Percentiles rank a stretch among this genome's conserved stretches.
Evolutionary conservation across 2,113 vertebrate genomes (phyloP).

Genomic region (Oenanthe melanoleuca): DNA sequence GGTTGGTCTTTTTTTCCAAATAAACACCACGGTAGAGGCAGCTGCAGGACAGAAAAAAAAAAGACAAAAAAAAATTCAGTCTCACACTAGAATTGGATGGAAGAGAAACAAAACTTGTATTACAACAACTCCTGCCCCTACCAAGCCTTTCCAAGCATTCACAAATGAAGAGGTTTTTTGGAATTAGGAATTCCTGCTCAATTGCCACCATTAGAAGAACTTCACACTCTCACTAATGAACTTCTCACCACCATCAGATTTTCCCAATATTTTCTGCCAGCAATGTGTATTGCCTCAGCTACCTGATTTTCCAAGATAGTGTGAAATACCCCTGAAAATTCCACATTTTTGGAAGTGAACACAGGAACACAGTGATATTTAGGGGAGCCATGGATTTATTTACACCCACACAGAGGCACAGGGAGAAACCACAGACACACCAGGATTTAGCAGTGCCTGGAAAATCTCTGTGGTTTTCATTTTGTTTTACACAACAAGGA

Average conservation of each 20-base stretch:
- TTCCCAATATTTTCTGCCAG: neutral
- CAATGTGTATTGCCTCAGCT: neutral
- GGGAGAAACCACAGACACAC: neutral
- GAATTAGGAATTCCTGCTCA: neutral
- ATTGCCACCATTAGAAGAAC: neutral
- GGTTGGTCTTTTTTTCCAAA: neutral
- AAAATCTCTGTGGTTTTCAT: neutral
- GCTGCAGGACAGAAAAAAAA: neutral
- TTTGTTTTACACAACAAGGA: neutral
- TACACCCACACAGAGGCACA: neutral
- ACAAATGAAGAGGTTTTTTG: neutral
- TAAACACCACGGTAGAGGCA: neutral
- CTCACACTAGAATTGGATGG: neutral
- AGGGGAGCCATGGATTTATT: neutral
- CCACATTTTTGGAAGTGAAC: neutral
- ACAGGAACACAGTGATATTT: rapidly evolving
- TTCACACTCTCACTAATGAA: neutral
- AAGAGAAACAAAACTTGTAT: neutral
- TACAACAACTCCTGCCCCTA: neutral
- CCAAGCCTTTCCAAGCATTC: neutral
- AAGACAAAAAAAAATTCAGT: neutral
- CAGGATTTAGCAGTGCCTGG: neutral
- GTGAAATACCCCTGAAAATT: neutral
- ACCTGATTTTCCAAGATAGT: neutral
- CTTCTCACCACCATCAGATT: neutral